Evolutionary conservation across 2,113 vertebrate genomes (phyloP).

Genomic region (Naja naja): DNA sequence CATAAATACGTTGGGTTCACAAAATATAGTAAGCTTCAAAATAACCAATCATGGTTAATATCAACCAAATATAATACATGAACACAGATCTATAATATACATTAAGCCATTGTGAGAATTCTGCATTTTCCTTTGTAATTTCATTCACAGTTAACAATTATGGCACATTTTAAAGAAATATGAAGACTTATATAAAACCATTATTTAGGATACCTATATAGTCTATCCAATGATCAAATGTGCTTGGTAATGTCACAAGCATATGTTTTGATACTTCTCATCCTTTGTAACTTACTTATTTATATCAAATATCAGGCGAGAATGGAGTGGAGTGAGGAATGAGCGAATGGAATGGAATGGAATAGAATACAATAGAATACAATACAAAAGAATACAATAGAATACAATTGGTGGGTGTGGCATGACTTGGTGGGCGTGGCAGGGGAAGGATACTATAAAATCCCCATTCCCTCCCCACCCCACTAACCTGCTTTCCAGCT

Average conservation of each 20-base stretch:
- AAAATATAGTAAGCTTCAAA: not conserved
- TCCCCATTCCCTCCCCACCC: no score
- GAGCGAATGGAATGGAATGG: no score
- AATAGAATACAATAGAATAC: no score
- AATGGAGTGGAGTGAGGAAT: no score
- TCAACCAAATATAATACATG: not conserved
- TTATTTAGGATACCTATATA: not conserved
- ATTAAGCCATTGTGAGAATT: not conserved
- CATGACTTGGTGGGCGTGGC: no score
- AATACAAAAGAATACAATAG: no score
- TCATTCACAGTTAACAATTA: not conserved
- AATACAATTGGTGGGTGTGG: no score
- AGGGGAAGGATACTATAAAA: no score
- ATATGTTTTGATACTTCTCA: not conserved
- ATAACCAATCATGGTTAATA: not conserved
- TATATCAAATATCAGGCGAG: not conserved
- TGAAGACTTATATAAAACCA: not conserved
- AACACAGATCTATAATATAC: not conserved
- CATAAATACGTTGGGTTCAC: not conserved
- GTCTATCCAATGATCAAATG: not conserved
- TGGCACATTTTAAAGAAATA: not conserved
- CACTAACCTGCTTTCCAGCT: no score
- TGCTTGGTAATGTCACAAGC: not conserved
- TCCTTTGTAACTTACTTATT: not conserved
- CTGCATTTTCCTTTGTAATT: not conserved